Conservation (phyloP, 1,140 invertebrate genomes). For the Lordiphosa stackelbergi region DNA sequence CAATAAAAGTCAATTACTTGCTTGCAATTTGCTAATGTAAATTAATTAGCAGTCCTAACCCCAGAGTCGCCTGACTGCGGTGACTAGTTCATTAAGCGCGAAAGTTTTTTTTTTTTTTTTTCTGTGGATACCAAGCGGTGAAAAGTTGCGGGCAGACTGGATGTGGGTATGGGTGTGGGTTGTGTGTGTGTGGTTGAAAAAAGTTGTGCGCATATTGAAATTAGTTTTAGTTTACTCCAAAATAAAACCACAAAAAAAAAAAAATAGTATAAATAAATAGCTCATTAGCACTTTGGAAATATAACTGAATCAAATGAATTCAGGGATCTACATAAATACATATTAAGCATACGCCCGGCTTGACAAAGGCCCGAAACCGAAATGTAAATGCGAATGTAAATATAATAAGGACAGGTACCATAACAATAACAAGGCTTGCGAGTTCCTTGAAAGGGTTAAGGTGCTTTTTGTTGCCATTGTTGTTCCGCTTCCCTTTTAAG, state of each 20-base stretch:
- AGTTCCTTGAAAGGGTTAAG: constrained; percentile 54
- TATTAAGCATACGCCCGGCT: constrained; percentile 12
- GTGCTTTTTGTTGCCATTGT: background rate
- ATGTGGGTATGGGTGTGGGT: too few relatives aligned
- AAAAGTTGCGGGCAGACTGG: constrained; percentile 21
- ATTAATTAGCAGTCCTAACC: constrained; percentile 54
- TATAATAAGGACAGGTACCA: constrained; percentile 34
- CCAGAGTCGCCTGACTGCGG: constrained; percentile 36
- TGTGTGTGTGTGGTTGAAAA: constrained; percentile 10
- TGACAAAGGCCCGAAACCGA: constrained; percentile 9
- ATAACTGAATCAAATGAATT: constrained; percentile 21
- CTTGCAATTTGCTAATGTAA: constrained; percentile 63
- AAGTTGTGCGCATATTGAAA: constrained; percentile 52
- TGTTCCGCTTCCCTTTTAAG: constrained; percentile 35
- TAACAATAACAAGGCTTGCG: constrained; percentile 14
- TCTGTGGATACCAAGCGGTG: background rate
- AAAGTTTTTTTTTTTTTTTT: constrained; percentile 28
- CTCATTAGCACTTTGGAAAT: constrained; percentile 44
- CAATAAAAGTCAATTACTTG: constrained; percentile 49
- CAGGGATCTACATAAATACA: constrained; percentile 23
- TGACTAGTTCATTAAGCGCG: constrained; percentile 50
- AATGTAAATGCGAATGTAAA: constrained; percentile 43
- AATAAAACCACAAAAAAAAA: constrained; percentile 19
- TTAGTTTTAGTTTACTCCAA: constrained; percentile 34
- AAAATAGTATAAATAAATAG: constrained; percentile 4